Base-by-base conservation (phyloP, 2,888 invertebrate genomes). In the Andrena chrysosceles region DNA sequence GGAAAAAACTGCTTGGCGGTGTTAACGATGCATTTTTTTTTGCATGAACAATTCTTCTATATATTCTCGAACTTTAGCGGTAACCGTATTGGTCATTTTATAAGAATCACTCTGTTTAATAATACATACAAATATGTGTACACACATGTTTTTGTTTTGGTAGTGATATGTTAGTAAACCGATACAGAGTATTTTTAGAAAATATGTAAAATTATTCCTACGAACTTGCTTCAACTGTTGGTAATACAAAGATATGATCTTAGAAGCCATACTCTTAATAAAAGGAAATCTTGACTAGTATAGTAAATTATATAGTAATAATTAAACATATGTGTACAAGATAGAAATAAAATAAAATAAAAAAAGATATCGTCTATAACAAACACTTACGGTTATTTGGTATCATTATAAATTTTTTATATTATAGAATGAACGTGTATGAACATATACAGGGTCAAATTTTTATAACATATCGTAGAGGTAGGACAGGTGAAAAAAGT, bases 351-450 rank as follows among this genome's bases (percentile, higher is more conserved):
- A 88, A 89, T 87, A 84, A 84, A 85, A 62, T 42, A 56, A 84
- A 84, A 85, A 62, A 59, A 56, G 29, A 73, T 62, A 63, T 80
- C 67, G 71, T 87, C 81, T 87, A 84, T 78, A 90, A 67, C 86
- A 86, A 71, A 72, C n/a, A 56, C 77, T 87, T 84, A 89, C 31
- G 85, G 75, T 86, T 87, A 90, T 88, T 89, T 90, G 88, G 86
- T 88, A 85, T 88, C 85, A 79, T 84, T 73, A 69, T 66, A 78
- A 85, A 83, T 80, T 83, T 80, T 56, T 63, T 76, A 54, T 64
- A 74, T 35, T 20, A n/a, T 54, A 75, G 49, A 63, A 60, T 20
- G 5, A 48, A 70, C 20, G 42, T 68, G 20, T 54, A 52, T 74
- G 42, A 23, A 54, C 8, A 48, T 71, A 42, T 26, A 64, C 23